Evolutionary conservation across 2,113 vertebrate genomes (phyloP), one percentile per base, ranked within the genome.

Genomic region (Hippocampus comes): DNA sequence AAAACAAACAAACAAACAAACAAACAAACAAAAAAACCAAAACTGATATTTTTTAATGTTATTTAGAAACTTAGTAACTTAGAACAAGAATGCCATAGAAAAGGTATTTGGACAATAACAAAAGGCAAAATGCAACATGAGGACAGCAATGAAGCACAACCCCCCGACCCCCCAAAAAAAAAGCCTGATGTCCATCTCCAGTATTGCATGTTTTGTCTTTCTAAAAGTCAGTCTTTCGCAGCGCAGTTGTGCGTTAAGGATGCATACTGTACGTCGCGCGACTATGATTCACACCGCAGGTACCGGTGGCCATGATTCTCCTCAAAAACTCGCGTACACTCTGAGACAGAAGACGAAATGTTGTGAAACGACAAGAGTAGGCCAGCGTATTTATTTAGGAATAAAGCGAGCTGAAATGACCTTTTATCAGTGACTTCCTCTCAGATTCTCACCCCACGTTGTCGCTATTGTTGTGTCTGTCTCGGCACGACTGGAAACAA

Each of bases 291-390:
- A 89, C 76, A 81, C 82, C 67, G 78, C 65, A 86, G 82, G 68
- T 82, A 87, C 89, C 89, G 78, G 82, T 87, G 83, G 85, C 82
- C 18, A 86, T 81, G 84, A 84, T 81, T 87, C 82, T 85, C 89
- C 88, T 60, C 85, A 87, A 84, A 89, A 78, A 67, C 75, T 75
- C 63, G 83, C 81, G 75, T 81, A 77, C 73, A 78, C 76, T 75
- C 10, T 30, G 14, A 27, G 23, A 42, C 2, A 74, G 49, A 83
- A 88, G n/a, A 65, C 46, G 42, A 43, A 23, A 23, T 17, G 23
- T 9, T 66, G 14, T 17, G 46, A 56, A 61, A 34, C 41, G 34
- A 41, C 2, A 18, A 15, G 38, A 49, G 8, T 9, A 48, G 3
- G 42, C n/a, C 23, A 7, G 59, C 5, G 25, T 30, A 17, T 61